Base-by-base conservation (phyloP, 2,797 vertebrate species). In the Cichlasoma orientale region DNA sequence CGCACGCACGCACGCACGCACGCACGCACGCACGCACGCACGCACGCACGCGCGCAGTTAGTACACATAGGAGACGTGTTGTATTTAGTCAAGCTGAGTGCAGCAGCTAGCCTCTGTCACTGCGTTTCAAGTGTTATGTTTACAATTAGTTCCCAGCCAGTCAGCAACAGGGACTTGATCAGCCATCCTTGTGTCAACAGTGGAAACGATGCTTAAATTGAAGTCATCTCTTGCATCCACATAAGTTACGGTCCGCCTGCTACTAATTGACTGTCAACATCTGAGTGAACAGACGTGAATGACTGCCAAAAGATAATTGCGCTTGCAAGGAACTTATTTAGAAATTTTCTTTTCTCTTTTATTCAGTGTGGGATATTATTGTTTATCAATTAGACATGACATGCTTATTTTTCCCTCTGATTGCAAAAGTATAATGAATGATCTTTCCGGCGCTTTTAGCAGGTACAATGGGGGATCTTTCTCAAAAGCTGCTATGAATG, bases 261-360 rank as follows among this genome's bases (percentile, higher is more conserved):
- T 53, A 29, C 87, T 91, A 89, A 92, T 89, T 90, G 86, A 84
- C 79, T 81, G 74, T 77, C 84, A 85, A 69, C 76, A 55, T 88
- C 78, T 83, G 78, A 87, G 44, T 41, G 63, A 84, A 79, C 72
- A 85, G 82, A 88, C 84, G 79, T 75, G 80, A 82, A 72, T 31
- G 12, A 23, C 86, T 86, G 75, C 74, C 73, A 76, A 74, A 78
- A 82, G 71, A 88, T 85, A 86, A 91, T 83, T 85, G 59, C 81
- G 11, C 76, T 56, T 71, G 54, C 33, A 29, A 70, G 23, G 47
- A 83, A 68, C 71, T 74, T 78, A 79, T 84, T 82, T 57, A 29
- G 33, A 52, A 9, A 7, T 38, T 77, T 79, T 52, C 50, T 13
- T 58, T 77, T 75, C 25, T 52, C 58, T 27, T 61, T 77, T 58